Evolutionary conservation across 2,888 invertebrate species (phyloP).

Genomic region (Aleiodes leptofemur): DNA sequence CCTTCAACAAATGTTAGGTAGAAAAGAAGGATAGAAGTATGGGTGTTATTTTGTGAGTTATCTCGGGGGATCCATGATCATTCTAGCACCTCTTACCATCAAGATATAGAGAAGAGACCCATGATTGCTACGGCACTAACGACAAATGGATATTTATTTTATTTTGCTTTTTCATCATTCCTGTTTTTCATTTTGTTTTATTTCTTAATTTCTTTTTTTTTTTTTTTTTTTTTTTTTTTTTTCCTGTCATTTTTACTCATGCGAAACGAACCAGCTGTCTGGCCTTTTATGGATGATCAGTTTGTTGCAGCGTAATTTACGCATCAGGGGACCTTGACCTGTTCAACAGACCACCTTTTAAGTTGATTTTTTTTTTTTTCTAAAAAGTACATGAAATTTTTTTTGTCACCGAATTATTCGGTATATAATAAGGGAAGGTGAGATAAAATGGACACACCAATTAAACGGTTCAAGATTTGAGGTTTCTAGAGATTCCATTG

Average conservation of each 20-base stretch:
- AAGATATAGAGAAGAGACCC: slow-evolving; percentile 11
- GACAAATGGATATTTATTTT: slow-evolving; percentile 26
- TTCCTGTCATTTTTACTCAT: slow-evolving; percentile 28
- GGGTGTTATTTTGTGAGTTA: slow-evolving; percentile 45
- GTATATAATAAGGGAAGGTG: too few relatives aligned
- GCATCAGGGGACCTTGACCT: slow-evolving; percentile 23
- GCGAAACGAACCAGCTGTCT: slow-evolving; percentile 34
- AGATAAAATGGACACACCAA: too few relatives aligned
- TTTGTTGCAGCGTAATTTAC: slow-evolving; percentile 31
- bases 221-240: not conserved
- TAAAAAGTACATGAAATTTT: too few relatives aligned
- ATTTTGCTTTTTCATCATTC: not conserved
- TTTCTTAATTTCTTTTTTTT: not conserved
- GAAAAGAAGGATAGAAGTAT: slow-evolving; percentile 10
- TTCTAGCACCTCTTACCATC: slow-evolving; percentile 32
- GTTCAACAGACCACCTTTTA: slow-evolving; percentile 9
- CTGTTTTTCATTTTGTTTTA: not conserved
- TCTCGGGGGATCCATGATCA: slow-evolving; percentile 33
- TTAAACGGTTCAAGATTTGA: too few relatives aligned
- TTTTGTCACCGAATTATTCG: too few relatives aligned
- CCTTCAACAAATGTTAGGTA: slow-evolving; percentile 11
- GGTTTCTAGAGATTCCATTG: too few relatives aligned
- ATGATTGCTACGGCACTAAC: slow-evolving; percentile 22
- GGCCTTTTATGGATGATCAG: slow-evolving; percentile 35
- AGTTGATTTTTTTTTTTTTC: too few relatives aligned